These are phyloP conservation scores for Mimas tiliae DNA, from an alignment of 2,888 invertebrate genomes.

Conservation along the genomic window DNA sequence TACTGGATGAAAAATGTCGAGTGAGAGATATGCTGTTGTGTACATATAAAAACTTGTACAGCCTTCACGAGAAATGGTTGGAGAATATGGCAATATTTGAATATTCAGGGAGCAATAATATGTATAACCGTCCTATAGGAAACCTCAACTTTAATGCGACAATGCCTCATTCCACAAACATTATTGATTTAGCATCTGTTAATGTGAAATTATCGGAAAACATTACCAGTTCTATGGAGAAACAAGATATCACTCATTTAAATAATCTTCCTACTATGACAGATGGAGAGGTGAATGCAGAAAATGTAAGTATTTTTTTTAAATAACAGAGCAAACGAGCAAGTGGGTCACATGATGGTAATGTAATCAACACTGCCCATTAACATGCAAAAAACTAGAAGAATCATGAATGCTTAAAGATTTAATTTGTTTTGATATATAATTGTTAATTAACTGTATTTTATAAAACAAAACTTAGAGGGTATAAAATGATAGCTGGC, in stretches of 20 bases:
- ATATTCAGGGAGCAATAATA: constrained; percentile 63
- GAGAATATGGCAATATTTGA: constrained; percentile 76
- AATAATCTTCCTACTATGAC: constrained; percentile 72
- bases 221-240: constrained; percentile 76
- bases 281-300: constrained; percentile 84
- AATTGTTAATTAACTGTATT: too few relatives aligned
- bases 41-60: constrained; percentile 86
- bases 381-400: too few relatives aligned
- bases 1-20: constrained; percentile 88
- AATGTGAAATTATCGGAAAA: constrained; percentile 87
- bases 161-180: constrained; percentile 83
- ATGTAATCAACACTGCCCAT: too few relatives aligned
- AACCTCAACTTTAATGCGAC: constrained; percentile 80
- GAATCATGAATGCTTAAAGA: too few relatives aligned
- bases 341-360: too few relatives aligned
- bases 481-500: too few relatives aligned
- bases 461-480: too few relatives aligned
- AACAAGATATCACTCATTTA: constrained; percentile 73
- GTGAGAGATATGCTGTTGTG: constrained; percentile 86
- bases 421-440: too few relatives aligned
- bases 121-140: constrained; percentile 73
- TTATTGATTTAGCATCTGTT: constrained; percentile 86
- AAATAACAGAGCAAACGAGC: too few relatives aligned
- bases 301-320: constrained; percentile 76
- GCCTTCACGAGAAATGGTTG: constrained; percentile 76